Percentiles rank a stretch among this genome's conserved stretches.
These are phyloP conservation scores for Scalopus aquaticus DNA, from an alignment of 2,113 vertebrate genomes.

Conservation along the genomic window DNA sequence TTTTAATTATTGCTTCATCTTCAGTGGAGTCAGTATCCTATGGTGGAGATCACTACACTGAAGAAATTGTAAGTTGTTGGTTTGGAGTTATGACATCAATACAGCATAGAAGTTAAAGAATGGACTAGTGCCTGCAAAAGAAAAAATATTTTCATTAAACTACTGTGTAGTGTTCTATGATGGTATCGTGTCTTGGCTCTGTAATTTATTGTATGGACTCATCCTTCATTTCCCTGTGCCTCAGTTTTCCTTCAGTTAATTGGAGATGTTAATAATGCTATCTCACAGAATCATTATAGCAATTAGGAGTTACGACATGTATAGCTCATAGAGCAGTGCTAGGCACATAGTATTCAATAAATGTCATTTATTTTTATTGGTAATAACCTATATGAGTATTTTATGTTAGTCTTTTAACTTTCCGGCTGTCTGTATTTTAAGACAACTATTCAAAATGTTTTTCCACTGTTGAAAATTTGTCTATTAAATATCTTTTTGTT, in stretches of 20 bases:
- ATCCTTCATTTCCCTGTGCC: background rate
- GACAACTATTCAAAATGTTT: background rate
- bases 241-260: background rate
- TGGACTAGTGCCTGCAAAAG: background rate
- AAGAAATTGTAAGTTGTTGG: slow-evolving; percentile 1
- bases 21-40: background rate
- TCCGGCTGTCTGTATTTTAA: slow-evolving; percentile 5
- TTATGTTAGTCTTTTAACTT: background rate
- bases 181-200: background rate
- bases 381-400: background rate
- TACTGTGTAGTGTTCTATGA: background rate
- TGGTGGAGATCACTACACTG: background rate
- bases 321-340: background rate
- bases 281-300: background rate
- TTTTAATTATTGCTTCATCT: background rate
- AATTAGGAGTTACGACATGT: background rate
- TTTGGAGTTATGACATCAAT: background rate
- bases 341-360: background rate
- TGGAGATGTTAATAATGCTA: background rate
- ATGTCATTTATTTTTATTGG: background rate
- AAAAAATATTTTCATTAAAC: background rate
- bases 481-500: background rate
- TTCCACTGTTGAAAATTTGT: background rate
- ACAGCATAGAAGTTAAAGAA: background rate
- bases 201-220: background rate